Conservation (phyloP, 2,797 vertebrate genomes). For the Carapus acus region DNA sequence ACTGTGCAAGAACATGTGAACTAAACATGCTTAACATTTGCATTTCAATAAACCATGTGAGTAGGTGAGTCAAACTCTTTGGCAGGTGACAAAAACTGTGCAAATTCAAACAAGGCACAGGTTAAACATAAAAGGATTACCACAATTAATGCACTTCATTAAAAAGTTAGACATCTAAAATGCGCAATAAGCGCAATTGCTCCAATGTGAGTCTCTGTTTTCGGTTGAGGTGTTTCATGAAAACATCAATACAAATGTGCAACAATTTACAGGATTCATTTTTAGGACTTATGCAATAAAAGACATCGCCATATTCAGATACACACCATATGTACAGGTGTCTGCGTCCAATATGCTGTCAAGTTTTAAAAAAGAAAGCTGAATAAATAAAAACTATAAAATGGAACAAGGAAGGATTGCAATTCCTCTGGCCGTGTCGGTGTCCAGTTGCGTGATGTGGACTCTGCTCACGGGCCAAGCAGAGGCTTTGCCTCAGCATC, state of each 20-base stretch:
- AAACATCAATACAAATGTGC: slow-evolving; percentile 16
- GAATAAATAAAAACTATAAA: slow-evolving; percentile 48
- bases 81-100: slow-evolving; percentile 10
- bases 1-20: slow-evolving; percentile 35
- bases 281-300: too few species aligned
- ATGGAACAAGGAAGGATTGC: slow-evolving; percentile 20
- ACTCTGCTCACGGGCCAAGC: slow-evolving; percentile 39
- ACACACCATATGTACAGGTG: too few species aligned
- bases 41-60: too few species aligned
- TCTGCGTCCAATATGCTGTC: too few species aligned
- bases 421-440: slow-evolving; percentile 1
- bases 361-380: slow-evolving; percentile 15
- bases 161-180: slow-evolving; percentile 13
- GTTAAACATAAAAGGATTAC: slow-evolving; percentile 6
- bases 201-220: neutral
- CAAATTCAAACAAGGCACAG: slow-evolving; percentile 30
- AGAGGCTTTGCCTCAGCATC: slow-evolving; percentile 76
- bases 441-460: slow-evolving; percentile 10
- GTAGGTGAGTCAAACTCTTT: slow-evolving; percentile 9
- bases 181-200: slow-evolving; percentile 8
- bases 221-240: slow-evolving; percentile 17
- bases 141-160: slow-evolving; percentile 18
- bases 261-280: slow-evolving; percentile 22
- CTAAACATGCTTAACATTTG: neutral
- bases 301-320: too few species aligned